A percentile compares a stretch with the other conserved stretches of the same genome.
These are phyloP conservation scores for Cheilosia urbana DNA, from an alignment of 2,888 invertebrate species.

Conservation along the genomic window DNA sequence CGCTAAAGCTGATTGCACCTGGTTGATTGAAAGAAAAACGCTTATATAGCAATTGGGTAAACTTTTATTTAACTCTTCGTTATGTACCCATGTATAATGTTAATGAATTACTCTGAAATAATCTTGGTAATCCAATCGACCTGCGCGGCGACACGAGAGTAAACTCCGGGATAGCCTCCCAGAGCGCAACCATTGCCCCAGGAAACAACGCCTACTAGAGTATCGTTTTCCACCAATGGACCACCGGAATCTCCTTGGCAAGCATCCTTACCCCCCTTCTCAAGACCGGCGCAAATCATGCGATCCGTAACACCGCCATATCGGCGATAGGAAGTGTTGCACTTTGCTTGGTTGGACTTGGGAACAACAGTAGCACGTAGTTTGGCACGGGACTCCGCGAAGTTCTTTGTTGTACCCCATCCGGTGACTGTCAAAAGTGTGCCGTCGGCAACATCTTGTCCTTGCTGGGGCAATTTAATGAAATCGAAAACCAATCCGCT, in stretches of 20 bases:
- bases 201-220: slow-evolving; percentile 81
- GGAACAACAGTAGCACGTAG: slow-evolving; percentile 79
- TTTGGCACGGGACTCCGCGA: slow-evolving; percentile 73
- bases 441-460: slow-evolving; percentile 78
- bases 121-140: slow-evolving; percentile 78
- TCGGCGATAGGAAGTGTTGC: slow-evolving; percentile 77
- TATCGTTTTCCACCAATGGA: slow-evolving; percentile 77
- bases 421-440: slow-evolving; percentile 79
- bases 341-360: slow-evolving; percentile 78
- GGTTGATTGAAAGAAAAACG: slow-evolving; percentile 56
- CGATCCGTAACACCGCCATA: slow-evolving; percentile 78
- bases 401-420: slow-evolving; percentile 80
- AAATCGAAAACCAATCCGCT: slow-evolving; percentile 76
- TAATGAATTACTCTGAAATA: background rate
- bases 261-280: slow-evolving; percentile 80
- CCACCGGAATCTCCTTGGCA: slow-evolving; percentile 82
- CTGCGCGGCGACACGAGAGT: slow-evolving; percentile 79
- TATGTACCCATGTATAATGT: background rate
- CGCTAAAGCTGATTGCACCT: slow-evolving; percentile 5
- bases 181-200: slow-evolving; percentile 82
- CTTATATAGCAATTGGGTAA: too few relatives aligned
- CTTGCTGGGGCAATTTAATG: slow-evolving; percentile 77
- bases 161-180: slow-evolving; percentile 80
- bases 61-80: too few relatives aligned
- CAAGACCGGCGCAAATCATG: slow-evolving; percentile 81